Conservation (phyloP, 2,888 invertebrate genomes). For the Oxytorus armatus region DNA sequence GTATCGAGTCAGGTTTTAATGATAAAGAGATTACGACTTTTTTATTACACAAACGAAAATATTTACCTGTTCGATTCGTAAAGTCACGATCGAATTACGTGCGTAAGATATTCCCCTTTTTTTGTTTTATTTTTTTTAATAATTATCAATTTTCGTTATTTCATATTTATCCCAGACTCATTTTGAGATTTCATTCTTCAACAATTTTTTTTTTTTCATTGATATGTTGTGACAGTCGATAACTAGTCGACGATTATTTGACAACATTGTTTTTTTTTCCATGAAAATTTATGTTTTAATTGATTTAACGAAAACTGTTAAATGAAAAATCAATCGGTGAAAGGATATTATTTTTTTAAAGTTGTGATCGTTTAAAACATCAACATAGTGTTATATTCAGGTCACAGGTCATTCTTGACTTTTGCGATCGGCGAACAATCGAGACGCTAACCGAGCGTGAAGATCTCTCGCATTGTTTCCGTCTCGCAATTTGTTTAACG, state of each 20-base stretch:
- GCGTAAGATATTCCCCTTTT: not conserved
- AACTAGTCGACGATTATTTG: too few relatives aligned
- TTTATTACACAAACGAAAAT: constrained; percentile 41
- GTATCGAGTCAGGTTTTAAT: not conserved
- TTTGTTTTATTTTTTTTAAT: constrained; percentile 6
- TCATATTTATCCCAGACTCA: too few relatives aligned
- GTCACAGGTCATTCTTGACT: constrained; percentile 51
- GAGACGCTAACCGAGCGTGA: constrained; percentile 50
- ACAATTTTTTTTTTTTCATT: too few relatives aligned
- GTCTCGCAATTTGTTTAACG: constrained; percentile 42
- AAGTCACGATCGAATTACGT: not conserved
- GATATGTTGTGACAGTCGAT: too few relatives aligned
- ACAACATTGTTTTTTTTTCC: too few relatives aligned
- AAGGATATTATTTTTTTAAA: constrained; percentile 21
- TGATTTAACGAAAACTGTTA: too few relatives aligned
- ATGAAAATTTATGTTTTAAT: too few relatives aligned
- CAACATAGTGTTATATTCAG: constrained; percentile 16
- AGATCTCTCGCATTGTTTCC: constrained; percentile 61
- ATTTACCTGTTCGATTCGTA: constrained; percentile 10
- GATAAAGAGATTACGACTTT: constrained; percentile 19
- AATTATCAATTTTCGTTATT: not conserved
- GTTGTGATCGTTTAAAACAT: not conserved
- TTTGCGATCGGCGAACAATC: constrained; percentile 58
- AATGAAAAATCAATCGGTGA: constrained; percentile 9
- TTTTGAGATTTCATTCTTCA: too few relatives aligned